Evolutionary conservation across 2,888 invertebrate genomes (phyloP).

Genomic region (Parelbella ahira): DNA sequence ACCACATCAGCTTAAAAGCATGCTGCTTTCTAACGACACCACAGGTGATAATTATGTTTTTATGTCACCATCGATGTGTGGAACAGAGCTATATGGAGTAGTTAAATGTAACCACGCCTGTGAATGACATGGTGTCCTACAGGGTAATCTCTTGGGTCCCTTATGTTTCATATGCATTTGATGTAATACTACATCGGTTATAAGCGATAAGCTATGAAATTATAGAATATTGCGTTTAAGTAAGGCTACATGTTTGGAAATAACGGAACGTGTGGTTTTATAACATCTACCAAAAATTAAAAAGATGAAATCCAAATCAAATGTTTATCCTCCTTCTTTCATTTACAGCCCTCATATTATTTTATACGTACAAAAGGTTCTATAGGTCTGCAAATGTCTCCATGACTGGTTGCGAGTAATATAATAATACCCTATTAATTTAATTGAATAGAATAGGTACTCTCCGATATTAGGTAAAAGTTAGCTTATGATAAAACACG

Average conservation of each 20-base stretch:
- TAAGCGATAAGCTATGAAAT: slow-evolving; percentile 2
- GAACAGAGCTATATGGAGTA: slow-evolving; percentile 3
- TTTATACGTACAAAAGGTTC: too few relatives aligned
- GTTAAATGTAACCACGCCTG: slow-evolving; percentile 11
- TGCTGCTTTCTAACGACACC: neutral
- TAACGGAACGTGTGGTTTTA: too few relatives aligned
- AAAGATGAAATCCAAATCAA: too few relatives aligned
- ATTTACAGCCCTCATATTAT: too few relatives aligned
- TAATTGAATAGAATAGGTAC: slow-evolving; percentile 7
- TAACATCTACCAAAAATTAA: too few relatives aligned
- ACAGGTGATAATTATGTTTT: slow-evolving; percentile 3
- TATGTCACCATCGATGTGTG: slow-evolving; percentile 9
- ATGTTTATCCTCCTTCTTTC: too few relatives aligned
- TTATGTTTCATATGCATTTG: neutral
- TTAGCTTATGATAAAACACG: slow-evolving; percentile 35
- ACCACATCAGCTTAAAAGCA: neutral
- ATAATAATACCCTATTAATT: too few relatives aligned
- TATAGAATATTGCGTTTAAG: too few relatives aligned
- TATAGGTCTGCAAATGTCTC: too few relatives aligned
- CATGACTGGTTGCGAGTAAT: too few relatives aligned
- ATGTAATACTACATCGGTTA: neutral
- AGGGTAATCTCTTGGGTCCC: slow-evolving; percentile 11
- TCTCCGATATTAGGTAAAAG: slow-evolving; percentile 2
- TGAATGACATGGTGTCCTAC: slow-evolving; percentile 12
- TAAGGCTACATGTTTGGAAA: too few relatives aligned